A percentile compares a stretch with the other conserved stretches of the same genome.
phyloP scores from a whole-genome alignment of 2,888 invertebrate species.

The Pteria penguin region DNA sequence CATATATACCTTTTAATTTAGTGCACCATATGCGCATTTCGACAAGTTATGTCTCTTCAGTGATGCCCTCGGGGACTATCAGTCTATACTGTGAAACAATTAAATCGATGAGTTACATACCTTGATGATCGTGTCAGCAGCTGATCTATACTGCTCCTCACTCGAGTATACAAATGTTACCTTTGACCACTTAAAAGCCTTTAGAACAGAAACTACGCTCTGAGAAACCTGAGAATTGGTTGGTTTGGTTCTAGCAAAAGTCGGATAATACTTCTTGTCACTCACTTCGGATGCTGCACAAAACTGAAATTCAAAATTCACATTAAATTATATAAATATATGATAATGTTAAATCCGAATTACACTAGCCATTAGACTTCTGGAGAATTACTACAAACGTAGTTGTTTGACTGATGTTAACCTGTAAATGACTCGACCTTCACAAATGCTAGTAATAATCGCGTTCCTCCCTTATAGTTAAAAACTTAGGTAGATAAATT shows the following conservation, averaged over 20 bases:
- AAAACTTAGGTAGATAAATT: too few species aligned
- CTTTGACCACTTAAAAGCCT: slow-evolving; percentile 93
- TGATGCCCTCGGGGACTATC: background rate
- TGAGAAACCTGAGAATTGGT: slow-evolving; percentile 96
- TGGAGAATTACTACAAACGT: too few species aligned
- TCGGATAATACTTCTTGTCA: slow-evolving; percentile 91
- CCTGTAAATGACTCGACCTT: too few species aligned
- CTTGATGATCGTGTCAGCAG: slow-evolving; percentile 87
- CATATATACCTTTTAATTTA: too few species aligned
- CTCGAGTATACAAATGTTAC: slow-evolving; percentile 90
- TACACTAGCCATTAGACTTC: too few species aligned
- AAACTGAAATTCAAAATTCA: slow-evolving; percentile 86
- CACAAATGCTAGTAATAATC: too few species aligned
- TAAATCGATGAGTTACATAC: slow-evolving; percentile 57
- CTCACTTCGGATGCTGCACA: slow-evolving; percentile 94
- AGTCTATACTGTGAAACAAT: background rate
- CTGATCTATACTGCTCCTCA: slow-evolving; percentile 60
- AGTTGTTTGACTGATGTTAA: too few species aligned
- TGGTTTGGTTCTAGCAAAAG: slow-evolving; percentile 94
- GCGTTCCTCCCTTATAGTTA: too few species aligned
- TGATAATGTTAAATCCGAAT: too few species aligned
- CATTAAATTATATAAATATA: too few species aligned
- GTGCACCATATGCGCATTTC: too few species aligned
- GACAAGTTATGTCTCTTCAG: too few species aligned
- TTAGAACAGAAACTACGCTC: slow-evolving; percentile 91